Base-by-base conservation (phyloP, 2,888 invertebrate genomes). In the Pyrrhosoma nymphula region DNA sequence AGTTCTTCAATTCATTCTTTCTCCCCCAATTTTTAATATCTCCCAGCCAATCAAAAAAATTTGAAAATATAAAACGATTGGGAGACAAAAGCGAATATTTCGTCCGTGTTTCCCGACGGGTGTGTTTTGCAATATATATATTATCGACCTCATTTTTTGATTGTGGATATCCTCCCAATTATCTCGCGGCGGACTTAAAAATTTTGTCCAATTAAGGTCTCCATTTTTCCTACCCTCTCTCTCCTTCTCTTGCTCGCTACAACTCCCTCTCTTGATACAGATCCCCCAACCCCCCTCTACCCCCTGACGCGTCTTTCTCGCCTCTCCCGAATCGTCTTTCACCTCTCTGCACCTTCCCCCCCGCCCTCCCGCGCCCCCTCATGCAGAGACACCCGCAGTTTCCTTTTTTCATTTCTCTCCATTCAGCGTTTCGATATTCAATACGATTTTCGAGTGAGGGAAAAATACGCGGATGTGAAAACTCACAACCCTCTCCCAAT, bases 91-190 rank as follows among this genome's bases (percentile, higher is more conserved):
- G 93, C 26, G 69, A 55, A 47, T 93, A 69, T 93, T 75, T 93
- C 75, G 75, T 93, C 47, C 93, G 69, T 75, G 26, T 35, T 47
- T n/a, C 63, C 60, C 4, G 63, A 20, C 39, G 39, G 63, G 39
- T 93, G 56, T 89, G 89, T 93, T 39, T 93, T 93, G 63, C 93
- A 69, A 93, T 69, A 75, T 93, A 93, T 93, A 93, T 93, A 93
- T 93, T 93, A 93, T 69, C 93, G 93, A 93, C 93, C 93, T 93
- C 69, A 93, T 93, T 93, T 82, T 69, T 93, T 69, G 47, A 93
- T 93, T 75, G 93, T 93, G 93, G 93, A 93, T 93, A 93, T 93
- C 93, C 93, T 93, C 69, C 93, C 93, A 93, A 93, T 93, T 93
- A 93, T 93, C 93, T 93, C 82, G 16, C 93, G 39, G 47, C 47